phyloP scores from a whole-genome alignment of 2,888 invertebrate species.

The Caenorhabditis sinica region DNA sequence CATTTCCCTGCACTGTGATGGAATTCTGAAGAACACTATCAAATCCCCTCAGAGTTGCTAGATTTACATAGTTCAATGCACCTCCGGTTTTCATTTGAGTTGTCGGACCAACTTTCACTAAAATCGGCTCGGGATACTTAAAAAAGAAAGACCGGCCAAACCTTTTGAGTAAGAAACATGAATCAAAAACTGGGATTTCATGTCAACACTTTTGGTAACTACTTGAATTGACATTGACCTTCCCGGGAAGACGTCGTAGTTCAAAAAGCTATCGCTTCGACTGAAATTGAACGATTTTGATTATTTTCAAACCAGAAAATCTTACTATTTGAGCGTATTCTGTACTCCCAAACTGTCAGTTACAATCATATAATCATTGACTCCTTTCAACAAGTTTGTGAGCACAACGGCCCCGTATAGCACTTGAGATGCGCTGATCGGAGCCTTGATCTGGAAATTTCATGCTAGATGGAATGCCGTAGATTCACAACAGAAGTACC shows the following conservation, averaged over 20 bases:
- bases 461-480: not conserved
- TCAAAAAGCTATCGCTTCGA: constrained; percentile 1
- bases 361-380: constrained; percentile 28
- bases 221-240: constrained; percentile 21
- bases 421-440: constrained; percentile 9
- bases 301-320: not conserved
- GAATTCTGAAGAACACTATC: not conserved
- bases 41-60: not conserved
- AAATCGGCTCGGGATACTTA: not conserved
- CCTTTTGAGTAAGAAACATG: constrained; percentile 17
- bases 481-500: not conserved
- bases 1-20: constrained; percentile 4
- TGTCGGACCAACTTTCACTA: constrained; percentile 21
- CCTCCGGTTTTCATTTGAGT: constrained; percentile 29
- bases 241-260: constrained; percentile 28
- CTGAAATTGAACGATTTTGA: not conserved
- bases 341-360: constrained; percentile 24
- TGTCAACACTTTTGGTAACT: constrained; percentile 25
- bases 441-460: constrained; percentile 18
- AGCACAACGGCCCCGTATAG: not conserved
- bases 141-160: not conserved
- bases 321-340: not conserved
- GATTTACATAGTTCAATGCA: constrained; percentile 16
- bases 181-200: constrained; percentile 11
- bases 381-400: constrained; percentile 10